phyloP scores from a whole-genome alignment of 2,797 vertebrate species.

The Onychomys arenicola region DNA sequence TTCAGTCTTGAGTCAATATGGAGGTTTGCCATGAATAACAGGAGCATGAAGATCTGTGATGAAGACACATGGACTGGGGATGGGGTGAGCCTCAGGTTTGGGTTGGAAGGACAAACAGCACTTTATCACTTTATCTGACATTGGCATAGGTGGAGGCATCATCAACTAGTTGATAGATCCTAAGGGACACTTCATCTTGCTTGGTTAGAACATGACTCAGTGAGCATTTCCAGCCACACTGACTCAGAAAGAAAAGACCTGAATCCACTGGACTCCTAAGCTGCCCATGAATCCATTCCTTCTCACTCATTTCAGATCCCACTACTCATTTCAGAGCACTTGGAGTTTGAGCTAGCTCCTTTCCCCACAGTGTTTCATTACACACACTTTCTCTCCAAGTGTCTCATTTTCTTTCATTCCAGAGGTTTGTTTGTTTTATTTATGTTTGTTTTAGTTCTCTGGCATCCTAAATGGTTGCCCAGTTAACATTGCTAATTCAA shows the following conservation, averaged over 20 bases:
- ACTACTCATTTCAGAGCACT: background rate
- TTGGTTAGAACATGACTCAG: slow-evolving; percentile 5
- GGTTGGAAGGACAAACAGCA: background rate
- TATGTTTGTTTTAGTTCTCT: background rate
- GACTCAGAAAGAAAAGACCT: background rate
- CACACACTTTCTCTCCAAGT: slow-evolving; percentile 20
- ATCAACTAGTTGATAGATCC: background rate
- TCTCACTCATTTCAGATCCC: background rate
- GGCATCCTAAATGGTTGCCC: background rate
- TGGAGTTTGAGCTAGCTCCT: background rate
- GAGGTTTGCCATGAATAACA: background rate
- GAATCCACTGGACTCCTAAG: background rate
- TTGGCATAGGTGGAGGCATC: background rate
- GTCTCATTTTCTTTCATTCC: background rate
- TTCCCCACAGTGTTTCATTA: slow-evolving; percentile 3
- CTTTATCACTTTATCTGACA: background rate
- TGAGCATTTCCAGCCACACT: background rate
- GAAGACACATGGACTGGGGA: background rate
- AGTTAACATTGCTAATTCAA: background rate
- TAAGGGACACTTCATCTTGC: background rate
- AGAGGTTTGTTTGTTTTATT: background rate
- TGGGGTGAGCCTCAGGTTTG: background rate
- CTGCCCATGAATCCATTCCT: background rate
- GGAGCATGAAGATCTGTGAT: background rate
- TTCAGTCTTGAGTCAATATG: background rate